phyloP scores from a whole-genome alignment of 2,888 invertebrate genomes.

The Uropetala carovei region DNA sequence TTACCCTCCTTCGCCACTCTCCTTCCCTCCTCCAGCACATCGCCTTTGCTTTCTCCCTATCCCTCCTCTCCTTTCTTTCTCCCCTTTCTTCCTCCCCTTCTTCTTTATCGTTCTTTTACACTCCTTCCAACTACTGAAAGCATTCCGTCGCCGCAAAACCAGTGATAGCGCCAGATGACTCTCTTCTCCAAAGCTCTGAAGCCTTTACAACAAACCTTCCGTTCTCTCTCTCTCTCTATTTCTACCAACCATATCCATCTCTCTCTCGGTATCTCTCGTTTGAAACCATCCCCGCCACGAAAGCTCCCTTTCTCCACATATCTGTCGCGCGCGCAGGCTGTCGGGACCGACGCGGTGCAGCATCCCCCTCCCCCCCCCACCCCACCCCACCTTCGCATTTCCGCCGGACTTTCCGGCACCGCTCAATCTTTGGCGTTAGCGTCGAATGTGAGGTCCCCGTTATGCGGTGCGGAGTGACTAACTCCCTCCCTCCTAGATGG shows the following conservation, averaged over 20 bases:
- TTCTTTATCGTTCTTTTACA: not conserved
- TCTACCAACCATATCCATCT: too few species aligned
- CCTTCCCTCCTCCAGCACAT: conserved; percentile 5
- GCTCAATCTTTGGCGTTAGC: conserved; percentile 10
- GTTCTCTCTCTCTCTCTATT: too few species aligned
- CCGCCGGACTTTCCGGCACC: not conserved
- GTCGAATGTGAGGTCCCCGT: not conserved
- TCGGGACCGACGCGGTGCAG: too few species aligned
- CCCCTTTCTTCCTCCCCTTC: not conserved
- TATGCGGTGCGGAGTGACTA: not conserved
- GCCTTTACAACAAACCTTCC: too few species aligned
- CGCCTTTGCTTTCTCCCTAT: not conserved
- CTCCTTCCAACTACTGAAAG: not conserved
- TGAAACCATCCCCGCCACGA: too few species aligned
- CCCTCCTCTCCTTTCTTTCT: not conserved
- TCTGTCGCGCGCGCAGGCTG: too few species aligned
- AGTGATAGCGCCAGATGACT: not conserved
- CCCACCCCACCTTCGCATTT: not conserved
- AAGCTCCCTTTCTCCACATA: too few species aligned
- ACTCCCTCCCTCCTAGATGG: not conserved
- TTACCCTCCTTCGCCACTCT: not conserved
- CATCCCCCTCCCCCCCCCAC: too few species aligned
- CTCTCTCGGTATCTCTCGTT: not conserved
- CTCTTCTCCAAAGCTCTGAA: not conserved
- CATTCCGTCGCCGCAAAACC: not conserved